These are phyloP conservation scores for Nannoperca obscura DNA, from an alignment of 2,797 vertebrate species.

Conservation along the genomic window DNA sequence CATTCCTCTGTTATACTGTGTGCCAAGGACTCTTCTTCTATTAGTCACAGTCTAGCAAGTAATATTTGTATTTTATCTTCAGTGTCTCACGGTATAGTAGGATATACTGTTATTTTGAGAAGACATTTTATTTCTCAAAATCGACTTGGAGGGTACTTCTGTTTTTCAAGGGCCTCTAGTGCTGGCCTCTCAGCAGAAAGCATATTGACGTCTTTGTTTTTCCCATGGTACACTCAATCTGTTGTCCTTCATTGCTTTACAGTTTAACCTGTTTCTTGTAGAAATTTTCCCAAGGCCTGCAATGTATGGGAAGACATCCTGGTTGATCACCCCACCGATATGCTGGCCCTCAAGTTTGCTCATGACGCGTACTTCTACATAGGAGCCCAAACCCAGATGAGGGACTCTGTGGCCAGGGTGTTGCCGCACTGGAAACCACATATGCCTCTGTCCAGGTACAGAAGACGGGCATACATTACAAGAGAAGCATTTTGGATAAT, in stretches of 20 bases:
- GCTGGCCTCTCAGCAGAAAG: constrained; percentile 5
- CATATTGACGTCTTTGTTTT: background rate
- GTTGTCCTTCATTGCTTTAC: background rate
- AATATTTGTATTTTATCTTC: constrained; percentile 23
- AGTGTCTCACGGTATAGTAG: background rate
- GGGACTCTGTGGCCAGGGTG: constrained; percentile 91
- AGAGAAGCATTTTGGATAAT: background rate
- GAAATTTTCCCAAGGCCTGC: constrained; percentile 87
- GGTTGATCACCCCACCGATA: constrained; percentile 90
- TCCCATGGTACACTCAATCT: background rate
- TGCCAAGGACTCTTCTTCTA: constrained; percentile 4
- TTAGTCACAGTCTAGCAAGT: constrained; percentile 12
- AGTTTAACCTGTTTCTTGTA: constrained; percentile 59
- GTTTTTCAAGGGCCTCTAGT: constrained; percentile 23
- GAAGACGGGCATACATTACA: background rate
- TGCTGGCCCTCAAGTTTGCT: constrained; percentile 93
- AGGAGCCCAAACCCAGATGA: constrained; percentile 88
- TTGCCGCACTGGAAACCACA: constrained; percentile 93
- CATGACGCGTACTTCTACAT: constrained; percentile 93
- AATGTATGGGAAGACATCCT: constrained; percentile 92
- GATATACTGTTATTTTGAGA: constrained; percentile 15
- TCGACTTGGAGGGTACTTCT: constrained; percentile 11
- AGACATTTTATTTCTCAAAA: constrained; percentile 15
- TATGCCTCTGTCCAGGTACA: constrained; percentile 90
- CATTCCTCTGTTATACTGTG: background rate